A percentile compares a stretch with the other conserved stretches of the same genome.
phyloP scores from a whole-genome alignment of 2,113 vertebrate genomes.

The Cyrtonyx montezumae region DNA sequence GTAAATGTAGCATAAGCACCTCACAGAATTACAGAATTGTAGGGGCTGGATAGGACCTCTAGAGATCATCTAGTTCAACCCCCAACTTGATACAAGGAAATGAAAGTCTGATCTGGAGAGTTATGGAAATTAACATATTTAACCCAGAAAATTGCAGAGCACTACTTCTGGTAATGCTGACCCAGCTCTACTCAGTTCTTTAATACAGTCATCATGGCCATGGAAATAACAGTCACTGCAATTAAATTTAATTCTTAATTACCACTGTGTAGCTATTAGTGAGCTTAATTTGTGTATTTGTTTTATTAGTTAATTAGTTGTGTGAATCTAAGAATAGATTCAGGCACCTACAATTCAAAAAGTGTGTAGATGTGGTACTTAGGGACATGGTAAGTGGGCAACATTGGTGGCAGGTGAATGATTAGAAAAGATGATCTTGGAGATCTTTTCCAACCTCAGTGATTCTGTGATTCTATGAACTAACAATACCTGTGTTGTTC shows the following conservation, averaged over 20 bases:
- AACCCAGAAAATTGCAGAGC: not conserved
- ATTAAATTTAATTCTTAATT: not conserved
- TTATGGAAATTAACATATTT: not conserved
- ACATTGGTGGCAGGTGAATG: too few species aligned
- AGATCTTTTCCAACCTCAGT: too few species aligned
- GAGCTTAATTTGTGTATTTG: not conserved
- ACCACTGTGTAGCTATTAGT: not conserved
- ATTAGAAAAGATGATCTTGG: too few species aligned
- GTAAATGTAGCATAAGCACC: not conserved
- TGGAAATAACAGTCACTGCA: not conserved
- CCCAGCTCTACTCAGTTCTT: not conserved
- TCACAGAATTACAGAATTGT: too few species aligned
- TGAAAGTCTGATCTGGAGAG: not conserved
- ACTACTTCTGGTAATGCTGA: not conserved
- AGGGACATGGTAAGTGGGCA: too few species aligned
- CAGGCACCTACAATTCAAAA: too few species aligned
- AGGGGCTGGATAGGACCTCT: too few species aligned
- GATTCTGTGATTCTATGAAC: too few species aligned
- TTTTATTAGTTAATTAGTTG: not conserved
- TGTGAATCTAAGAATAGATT: not conserved
- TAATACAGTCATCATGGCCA: not conserved
- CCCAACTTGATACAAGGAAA: not conserved
- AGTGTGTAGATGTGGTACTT: too few species aligned
- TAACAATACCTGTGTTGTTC: not conserved
- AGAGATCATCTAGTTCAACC: too few species aligned